A percentile compares a stretch with the other conserved stretches of the same genome.
These are phyloP conservation scores for Diglossa cyanea DNA, from an alignment of 2,797 vertebrate species.

Conservation along the genomic window DNA sequence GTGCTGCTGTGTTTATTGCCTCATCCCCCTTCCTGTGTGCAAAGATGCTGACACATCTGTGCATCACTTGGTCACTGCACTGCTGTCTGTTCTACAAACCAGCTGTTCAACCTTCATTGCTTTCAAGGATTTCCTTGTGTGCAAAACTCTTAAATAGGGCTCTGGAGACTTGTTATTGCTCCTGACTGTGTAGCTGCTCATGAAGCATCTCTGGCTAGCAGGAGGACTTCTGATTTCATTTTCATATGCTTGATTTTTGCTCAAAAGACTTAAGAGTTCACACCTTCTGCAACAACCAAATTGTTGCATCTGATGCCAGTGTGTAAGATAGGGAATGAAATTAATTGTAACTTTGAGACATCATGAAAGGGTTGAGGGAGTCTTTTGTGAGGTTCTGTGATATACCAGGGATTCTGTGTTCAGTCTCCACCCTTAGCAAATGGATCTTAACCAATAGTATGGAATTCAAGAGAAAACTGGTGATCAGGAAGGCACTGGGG, in stretches of 20 bases:
- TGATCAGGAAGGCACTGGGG: neutral
- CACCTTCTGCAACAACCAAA: neutral
- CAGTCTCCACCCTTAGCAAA: neutral
- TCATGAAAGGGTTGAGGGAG: neutral
- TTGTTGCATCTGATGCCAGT: neutral
- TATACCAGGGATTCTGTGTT: neutral
- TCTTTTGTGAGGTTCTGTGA: neutral
- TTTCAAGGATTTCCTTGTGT: conserved; percentile 7
- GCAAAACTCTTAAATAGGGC: neutral
- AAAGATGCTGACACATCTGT: conserved; percentile 27
- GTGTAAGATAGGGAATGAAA: neutral
- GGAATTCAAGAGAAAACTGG: neutral
- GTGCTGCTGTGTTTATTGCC: neutral
- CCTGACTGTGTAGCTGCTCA: neutral
- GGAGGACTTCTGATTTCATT: neutral
- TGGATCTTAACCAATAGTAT: neutral
- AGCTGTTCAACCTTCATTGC: neutral
- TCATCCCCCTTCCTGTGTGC: neutral
- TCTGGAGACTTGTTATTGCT: neutral
- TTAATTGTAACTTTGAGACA: neutral
- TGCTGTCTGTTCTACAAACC: neutral
- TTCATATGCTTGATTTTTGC: neutral
- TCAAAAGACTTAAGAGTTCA: neutral
- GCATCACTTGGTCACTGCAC: neutral
- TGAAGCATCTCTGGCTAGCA: neutral